Conservation (phyloP, 2,113 vertebrate species). For the Bagarius yarrelli region DNA sequence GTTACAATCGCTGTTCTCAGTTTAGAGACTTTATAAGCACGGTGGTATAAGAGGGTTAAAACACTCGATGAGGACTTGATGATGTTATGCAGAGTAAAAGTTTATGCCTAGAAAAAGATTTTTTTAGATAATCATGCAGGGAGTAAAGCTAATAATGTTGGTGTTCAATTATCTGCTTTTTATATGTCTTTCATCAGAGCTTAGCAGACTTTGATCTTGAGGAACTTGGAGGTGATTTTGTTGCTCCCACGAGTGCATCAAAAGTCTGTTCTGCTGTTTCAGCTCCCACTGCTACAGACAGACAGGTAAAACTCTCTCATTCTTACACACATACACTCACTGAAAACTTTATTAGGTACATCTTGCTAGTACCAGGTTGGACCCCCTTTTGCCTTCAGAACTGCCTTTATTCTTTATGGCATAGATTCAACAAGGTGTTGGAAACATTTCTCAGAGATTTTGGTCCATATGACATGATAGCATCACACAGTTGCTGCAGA, state of each 20-base stretch:
- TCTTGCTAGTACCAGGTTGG: no score
- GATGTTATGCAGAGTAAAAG: not conserved
- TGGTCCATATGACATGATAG: no score
- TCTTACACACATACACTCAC: not conserved
- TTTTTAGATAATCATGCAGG: no score
- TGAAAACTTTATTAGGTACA: not conserved
- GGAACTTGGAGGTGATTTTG: slow-evolving; percentile 61
- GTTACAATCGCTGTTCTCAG: not conserved
- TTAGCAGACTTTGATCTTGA: slow-evolving; percentile 57
- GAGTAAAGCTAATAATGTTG: not conserved
- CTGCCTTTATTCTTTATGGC: no score
- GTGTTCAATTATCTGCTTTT: not conserved
- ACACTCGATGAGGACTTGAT: not conserved
- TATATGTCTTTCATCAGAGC: slow-evolving; percentile 46
- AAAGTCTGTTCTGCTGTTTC: slow-evolving; percentile 57
- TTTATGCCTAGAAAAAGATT: no score
- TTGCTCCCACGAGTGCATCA: slow-evolving; percentile 56
- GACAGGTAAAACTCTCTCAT: slow-evolving; percentile 51
- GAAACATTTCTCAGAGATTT: no score
- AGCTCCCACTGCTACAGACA: slow-evolving; percentile 38
- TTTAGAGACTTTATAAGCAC: not conserved
- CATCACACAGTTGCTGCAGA: no score
- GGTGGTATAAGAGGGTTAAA: not conserved
- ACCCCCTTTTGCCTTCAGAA: no score
- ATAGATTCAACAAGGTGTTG: no score